Conservation (phyloP, 1,140 invertebrate species). For the Lasioglossum albipes region DNA sequence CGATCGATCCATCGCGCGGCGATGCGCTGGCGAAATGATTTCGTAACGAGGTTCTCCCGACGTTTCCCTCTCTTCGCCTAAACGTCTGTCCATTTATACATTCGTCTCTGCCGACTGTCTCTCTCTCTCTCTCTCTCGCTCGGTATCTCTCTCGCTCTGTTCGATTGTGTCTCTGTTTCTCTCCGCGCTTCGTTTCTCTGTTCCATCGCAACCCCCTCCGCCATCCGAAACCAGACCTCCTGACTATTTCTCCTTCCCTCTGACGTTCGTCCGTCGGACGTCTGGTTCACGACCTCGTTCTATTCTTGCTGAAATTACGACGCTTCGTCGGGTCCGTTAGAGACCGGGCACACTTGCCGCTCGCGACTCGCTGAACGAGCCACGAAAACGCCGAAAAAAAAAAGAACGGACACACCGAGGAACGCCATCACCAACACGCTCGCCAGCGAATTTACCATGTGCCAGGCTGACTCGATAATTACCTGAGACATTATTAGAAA, state of each 20-base stretch:
- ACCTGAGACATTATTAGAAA: too few species aligned
- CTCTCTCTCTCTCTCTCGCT: neutral
- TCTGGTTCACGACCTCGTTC: constrained; percentile 66
- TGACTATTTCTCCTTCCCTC: constrained; percentile 18
- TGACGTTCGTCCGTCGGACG: constrained; percentile 44
- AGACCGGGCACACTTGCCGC: constrained; percentile 34
- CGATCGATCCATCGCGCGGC: constrained; percentile 61
- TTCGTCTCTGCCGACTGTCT: constrained; percentile 19
- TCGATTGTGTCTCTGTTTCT: too few species aligned
- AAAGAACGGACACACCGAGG: too few species aligned
- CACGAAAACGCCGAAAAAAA: constrained; percentile 7
- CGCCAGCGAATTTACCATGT: too few species aligned
- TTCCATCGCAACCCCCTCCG: neutral
- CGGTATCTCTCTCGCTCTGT: too few species aligned
- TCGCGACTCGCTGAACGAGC: constrained; percentile 22
- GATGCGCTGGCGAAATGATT: constrained; percentile 57
- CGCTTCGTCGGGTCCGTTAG: constrained; percentile 48
- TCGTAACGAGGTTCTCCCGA: constrained; percentile 52
- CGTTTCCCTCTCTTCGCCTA: constrained; percentile 14
- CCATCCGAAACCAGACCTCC: constrained; percentile 4
- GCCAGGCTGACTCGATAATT: too few species aligned
- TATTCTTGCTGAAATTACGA: constrained; percentile 65
- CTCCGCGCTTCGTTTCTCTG: constrained; percentile 9
- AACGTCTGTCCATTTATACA: constrained; percentile 30
- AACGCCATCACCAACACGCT: too few species aligned